Evolutionary conservation across 2,113 vertebrate genomes (phyloP), one percentile per base, ranked within the genome.

Genomic region (Oncorhynchus masou): DNA sequence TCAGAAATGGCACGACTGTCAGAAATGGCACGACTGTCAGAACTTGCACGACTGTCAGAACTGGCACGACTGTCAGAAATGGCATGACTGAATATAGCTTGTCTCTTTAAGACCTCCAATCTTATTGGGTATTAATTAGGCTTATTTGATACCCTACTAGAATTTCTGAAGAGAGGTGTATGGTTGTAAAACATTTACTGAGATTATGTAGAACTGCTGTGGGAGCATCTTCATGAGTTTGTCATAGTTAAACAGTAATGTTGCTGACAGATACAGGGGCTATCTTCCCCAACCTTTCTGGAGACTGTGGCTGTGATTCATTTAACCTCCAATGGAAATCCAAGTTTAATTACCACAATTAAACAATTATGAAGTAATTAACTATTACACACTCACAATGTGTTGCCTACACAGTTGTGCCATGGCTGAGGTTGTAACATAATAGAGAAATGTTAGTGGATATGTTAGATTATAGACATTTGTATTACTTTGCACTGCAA

Each of bases 301-400:
- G 31, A n/a, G 19, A 68, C 31, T 64, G 39, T 11, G 39, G 2
- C 39, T 45, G 39, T 67, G 8, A 74, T 24, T 73, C 39, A 9
- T 71, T 76, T 71, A 71, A 27, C n/a, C 24, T 39, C 22, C 24
- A 49, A n/a, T 66, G 29, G 73, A 66, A 67, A 45, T 45, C 9
- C 39, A 45, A 45, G 48, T 51, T 67, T 49, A 29, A 74, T 74
- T 12, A 65, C 11, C 25, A 48, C 29, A 24, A 66, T 9, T 7
- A 74, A 74, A 64, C 34, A 3, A 68, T 27, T 3, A 27, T 39
- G 7, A 7, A 65, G 51, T 20, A 16, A 64, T 54, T 12, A 45
- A 45, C 39, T n/a, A 54, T 24, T 45, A 45, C 39, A 45, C 9
- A 45, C 39, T 16, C 16, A 54, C 51, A 45, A 12, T 11, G 39